phyloP scores from a whole-genome alignment of 2,113 vertebrate species.

The Megaceryle torquata region DNA sequence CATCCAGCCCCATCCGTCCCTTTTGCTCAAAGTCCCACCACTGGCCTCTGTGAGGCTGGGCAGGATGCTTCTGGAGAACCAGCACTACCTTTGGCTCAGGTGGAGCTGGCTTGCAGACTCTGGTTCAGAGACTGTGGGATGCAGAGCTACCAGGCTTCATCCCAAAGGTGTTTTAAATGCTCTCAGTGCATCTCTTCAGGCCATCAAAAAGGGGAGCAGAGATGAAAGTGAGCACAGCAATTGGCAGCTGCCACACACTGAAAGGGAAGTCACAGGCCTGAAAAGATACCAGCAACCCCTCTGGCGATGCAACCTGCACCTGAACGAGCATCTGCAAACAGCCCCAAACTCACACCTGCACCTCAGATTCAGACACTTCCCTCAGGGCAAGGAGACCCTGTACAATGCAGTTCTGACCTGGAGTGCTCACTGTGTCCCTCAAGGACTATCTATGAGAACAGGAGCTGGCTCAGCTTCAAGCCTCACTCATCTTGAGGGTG shows the following conservation, averaged over 20 bases:
- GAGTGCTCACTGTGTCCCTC: background rate
- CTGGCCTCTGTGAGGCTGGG: accelerated
- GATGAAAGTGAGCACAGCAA: background rate
- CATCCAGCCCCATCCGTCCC: background rate
- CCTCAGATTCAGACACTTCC: background rate
- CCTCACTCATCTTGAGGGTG: background rate
- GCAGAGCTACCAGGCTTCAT: background rate
- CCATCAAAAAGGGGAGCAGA: accelerated
- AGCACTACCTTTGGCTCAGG: background rate
- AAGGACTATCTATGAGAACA: background rate
- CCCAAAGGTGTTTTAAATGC: background rate
- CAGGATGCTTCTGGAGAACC: background rate
- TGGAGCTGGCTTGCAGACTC: background rate
- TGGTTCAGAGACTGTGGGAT: background rate
- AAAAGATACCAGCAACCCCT: background rate
- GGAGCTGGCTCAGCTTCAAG: background rate
- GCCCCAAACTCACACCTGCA: background rate
- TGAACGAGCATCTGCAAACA: background rate
- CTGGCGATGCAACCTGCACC: background rate
- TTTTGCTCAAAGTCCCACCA: background rate
- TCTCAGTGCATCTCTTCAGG: background rate
- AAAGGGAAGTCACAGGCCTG: background rate
- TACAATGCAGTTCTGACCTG: background rate
- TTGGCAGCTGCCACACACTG: background rate
- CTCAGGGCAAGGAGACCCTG: accelerated